Conservation (phyloP, 1,140 invertebrate species). For the Lepeophtheirus salmonis region DNA sequence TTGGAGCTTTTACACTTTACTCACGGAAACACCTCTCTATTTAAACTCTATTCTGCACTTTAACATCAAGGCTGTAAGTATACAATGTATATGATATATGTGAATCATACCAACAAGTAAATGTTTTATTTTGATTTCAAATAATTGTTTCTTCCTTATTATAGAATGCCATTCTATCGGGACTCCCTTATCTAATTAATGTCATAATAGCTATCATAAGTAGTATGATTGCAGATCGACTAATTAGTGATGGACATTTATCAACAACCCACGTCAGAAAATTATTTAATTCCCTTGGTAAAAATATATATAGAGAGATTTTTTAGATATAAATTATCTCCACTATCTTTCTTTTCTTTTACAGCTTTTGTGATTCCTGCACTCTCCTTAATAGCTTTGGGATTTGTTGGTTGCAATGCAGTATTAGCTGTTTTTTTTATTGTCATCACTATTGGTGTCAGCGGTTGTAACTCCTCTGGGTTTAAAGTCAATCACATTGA, state of each 20-base stretch:
- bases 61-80: too few species aligned
- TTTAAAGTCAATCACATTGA: conserved; percentile 44
- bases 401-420: conserved; percentile 52
- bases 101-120: too few species aligned
- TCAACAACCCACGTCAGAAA: conserved; percentile 19
- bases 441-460: conserved; percentile 45
- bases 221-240: conserved; percentile 18
- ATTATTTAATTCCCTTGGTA: conserved; percentile 20
- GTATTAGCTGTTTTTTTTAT: conserved; percentile 46
- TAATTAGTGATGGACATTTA: conserved; percentile 4
- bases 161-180: conserved; percentile 21
- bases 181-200: conserved; percentile 21
- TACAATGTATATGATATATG: too few species aligned
- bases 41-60: conserved; percentile 25
- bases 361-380: conserved; percentile 51
- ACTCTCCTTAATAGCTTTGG: conserved; percentile 47
- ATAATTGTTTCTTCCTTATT: too few species aligned
- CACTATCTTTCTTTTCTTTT: too few species aligned
- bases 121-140: too few species aligned
- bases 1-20: conserved; percentile 38
- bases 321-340: too few species aligned
- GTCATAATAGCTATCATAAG: conserved; percentile 20
- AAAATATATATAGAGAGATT: too few species aligned
- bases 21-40: conserved; percentile 35
- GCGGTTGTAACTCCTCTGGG: conserved; percentile 35